These are phyloP conservation scores for Formica aserva DNA, from an alignment of 2,888 invertebrate genomes.

Conservation along the genomic window DNA sequence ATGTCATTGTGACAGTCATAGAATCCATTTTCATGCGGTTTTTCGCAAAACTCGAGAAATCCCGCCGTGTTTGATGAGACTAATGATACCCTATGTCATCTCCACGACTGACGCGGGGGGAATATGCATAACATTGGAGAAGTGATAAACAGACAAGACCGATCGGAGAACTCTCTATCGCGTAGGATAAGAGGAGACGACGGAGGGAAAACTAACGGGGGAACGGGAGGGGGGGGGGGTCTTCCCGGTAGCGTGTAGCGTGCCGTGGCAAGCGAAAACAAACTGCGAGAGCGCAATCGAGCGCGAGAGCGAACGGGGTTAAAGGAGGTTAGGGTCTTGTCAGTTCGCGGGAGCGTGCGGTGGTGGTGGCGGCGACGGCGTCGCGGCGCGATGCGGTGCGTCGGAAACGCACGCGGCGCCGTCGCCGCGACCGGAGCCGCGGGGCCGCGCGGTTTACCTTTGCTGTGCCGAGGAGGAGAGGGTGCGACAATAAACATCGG, in stretches of 20 bases:
- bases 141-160: slow-evolving; percentile 18
- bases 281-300: neutral
- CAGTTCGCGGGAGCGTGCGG: slow-evolving; percentile 31
- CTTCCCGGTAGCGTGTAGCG: too few relatives aligned
- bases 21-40: neutral
- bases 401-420: neutral
- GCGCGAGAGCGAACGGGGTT: neutral
- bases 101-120: slow-evolving; percentile 47
- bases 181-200: neutral
- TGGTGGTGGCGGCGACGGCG: slow-evolving; percentile 34
- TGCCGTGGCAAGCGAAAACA: neutral
- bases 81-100: slow-evolving; percentile 70
- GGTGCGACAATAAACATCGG: slow-evolving; percentile 78
- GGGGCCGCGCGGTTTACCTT: slow-evolving; percentile 74
- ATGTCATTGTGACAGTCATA: neutral
- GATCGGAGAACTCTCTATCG: neutral
- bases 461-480: slow-evolving; percentile 60
- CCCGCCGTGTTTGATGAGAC: slow-evolving; percentile 65
- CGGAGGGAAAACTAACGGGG: too few relatives aligned
- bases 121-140: neutral
- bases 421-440: neutral
- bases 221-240: too few relatives aligned
- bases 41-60: slow-evolving; percentile 1
- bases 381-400: slow-evolving; percentile 8
- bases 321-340: slow-evolving; percentile 29